Base-by-base conservation (phyloP, 1,140 invertebrate species). In the Apis laboriosa region DNA sequence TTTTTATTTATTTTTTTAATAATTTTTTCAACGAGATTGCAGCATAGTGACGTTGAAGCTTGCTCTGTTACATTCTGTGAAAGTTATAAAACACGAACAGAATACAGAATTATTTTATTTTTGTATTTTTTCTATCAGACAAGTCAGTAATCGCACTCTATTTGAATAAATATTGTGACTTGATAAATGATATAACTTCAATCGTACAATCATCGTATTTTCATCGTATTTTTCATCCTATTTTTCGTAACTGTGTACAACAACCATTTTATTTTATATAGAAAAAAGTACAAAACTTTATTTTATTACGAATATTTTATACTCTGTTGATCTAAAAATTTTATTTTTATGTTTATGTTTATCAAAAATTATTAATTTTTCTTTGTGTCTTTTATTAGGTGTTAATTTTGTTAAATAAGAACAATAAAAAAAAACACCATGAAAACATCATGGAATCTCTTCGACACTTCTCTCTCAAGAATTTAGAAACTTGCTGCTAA, bases 61-160 rank as follows among this genome's bases (percentile, higher is more conserved):
- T 24, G 66, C 15, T 56, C 24, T 34, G 24, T 19, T 19, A 49
- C 53, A 60, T 56, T 56, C 64, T 49, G 34, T 34, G 34, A 3
- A 63, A 43, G 17, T 67, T 77, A 21, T 60, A 53, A 66, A 53
- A 51, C 75, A 56, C 56, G 63, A 83, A 83, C 55, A 55, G 51
- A 83, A 83, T 83, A 66, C 61, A 24, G 49, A 75, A 64, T 56
- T 83, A 77, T 49, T 70, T 56, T 83, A 77, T 49, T 70, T 21
- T 28, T 58, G 63, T 55, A 24, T 81, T 67, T 79, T 77, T 55
- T 34, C 49, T 60, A n/a, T 19, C 43, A 21, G 24, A 19, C 12
- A n/a, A 17, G 24, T 24, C 17, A 49, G 8, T 8, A 67, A 15
- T 11, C n/a, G 4, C n/a, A 19, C n/a, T 60, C 13, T 55, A 51